Percentiles rank a stretch among this genome's conserved stretches.
These are phyloP conservation scores for Centruroides vittatus DNA, from an alignment of 1,140 invertebrate genomes.

Conservation along the genomic window DNA sequence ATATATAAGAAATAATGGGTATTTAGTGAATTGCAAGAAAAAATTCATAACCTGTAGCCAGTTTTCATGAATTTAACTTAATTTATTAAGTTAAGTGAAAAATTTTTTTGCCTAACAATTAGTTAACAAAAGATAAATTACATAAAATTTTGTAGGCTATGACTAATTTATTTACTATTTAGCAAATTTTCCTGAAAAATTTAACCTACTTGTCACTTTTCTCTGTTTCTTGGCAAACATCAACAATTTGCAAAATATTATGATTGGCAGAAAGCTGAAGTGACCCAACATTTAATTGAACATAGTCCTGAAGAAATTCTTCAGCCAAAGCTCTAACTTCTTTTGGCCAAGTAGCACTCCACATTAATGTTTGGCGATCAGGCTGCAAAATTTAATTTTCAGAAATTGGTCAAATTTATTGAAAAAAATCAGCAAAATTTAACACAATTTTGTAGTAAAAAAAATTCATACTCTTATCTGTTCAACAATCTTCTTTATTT, in stretches of 20 bases:
- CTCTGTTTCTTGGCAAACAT: conserved; percentile 27
- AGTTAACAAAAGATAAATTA: too few species aligned
- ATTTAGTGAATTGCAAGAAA: too few species aligned
- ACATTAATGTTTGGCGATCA: conserved; percentile 19
- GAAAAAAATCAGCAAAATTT: neutral
- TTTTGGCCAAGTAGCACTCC: conserved; percentile 33
- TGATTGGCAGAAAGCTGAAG: conserved; percentile 39
- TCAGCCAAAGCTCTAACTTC: conserved; percentile 38
- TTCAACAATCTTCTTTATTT: conserved; percentile 91
- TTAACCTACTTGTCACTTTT: conserved; percentile 17
- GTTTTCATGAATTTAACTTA: too few species aligned
- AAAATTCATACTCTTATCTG: conserved; percentile 45
- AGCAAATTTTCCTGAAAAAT: too few species aligned
- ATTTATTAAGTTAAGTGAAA: too few species aligned
- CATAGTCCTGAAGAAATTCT: conserved; percentile 37
- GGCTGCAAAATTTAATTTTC: conserved; percentile 1
- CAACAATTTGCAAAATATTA: conserved; percentile 39
- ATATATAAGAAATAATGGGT: too few species aligned
- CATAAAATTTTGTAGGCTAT: too few species aligned
- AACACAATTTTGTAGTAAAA: too few species aligned
- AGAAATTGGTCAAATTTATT: conserved; percentile 20
- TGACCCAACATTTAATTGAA: conserved; percentile 40
- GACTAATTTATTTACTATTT: too few species aligned
- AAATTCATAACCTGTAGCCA: too few species aligned
- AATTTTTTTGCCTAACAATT: too few species aligned